Base-by-base conservation (phyloP, 2,797 vertebrate genomes). In the Sandelia bainsii region DNA sequence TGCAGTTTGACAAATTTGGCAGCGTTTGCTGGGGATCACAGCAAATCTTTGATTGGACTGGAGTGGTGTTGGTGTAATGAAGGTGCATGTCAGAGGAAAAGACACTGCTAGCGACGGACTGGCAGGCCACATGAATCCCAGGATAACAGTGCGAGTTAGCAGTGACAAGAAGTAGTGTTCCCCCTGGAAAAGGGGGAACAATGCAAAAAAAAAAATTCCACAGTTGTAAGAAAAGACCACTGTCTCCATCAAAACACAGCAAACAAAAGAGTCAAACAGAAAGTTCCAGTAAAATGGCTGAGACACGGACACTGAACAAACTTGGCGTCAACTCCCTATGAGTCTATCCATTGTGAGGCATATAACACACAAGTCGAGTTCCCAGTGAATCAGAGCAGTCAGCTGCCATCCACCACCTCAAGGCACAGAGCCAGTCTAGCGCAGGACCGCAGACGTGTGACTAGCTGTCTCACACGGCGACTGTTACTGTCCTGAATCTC, bases 321-420 rank as follows among this genome's bases (percentile, higher is more conserved):
- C 75, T 74, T 17, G 6, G 46, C 51, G 68, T 81, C 57, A n/a
- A 77, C 80, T 80, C 77, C 64, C 70, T 20, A 87, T 92, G 90
- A 91, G 85, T 89, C 84, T 79, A 57, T 71, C 87, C 84, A 86
- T 92, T 90, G 88, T 89, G 86, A 85, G 75, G 75, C 65, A 3
- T 29, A 77, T 81, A 83, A 76, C 44, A 19, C 83, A 85, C 86
- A 87, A 93, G 88, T 75, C 56, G 62, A 85, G 79, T 79, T 82
- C 80, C 67, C 77, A 51, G 88, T 85, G 83, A 91, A 93, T 88
- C 84, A 58, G 39, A 58, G 85, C 83, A 89, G 88, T 91, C 37
- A 32, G 87, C 91, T 92, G 92, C 91, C 89, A 77, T 85, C 81
- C 89, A 86, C 88, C 83, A 86, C 70, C 82, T 91, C 90, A 77